phyloP scores from a whole-genome alignment of 2,113 vertebrate genomes.

The Phalacrocorax brasilianus region DNA sequence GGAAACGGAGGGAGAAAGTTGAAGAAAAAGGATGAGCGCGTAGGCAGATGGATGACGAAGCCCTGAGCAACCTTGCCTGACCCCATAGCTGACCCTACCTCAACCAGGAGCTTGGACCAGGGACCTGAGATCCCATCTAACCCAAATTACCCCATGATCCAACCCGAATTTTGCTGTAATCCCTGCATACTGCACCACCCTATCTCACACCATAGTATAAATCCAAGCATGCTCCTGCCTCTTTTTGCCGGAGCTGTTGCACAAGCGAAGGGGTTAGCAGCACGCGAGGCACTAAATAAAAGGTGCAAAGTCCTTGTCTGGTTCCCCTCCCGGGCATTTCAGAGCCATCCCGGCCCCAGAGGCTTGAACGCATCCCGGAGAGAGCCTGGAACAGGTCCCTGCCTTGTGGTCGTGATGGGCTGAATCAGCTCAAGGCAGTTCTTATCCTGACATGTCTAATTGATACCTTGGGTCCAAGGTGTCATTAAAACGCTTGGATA shows the following conservation, averaged over 20 bases:
- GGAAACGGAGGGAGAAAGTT: neutral
- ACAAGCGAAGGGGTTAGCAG: neutral
- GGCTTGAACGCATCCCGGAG: neutral
- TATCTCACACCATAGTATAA: neutral
- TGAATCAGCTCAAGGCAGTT: conserved; percentile 63
- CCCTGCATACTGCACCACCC: rapidly evolving
- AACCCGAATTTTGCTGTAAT: rapidly evolving
- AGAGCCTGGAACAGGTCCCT: neutral
- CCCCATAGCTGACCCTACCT: neutral
- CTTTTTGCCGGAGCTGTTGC: neutral
- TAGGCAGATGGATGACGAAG: neutral
- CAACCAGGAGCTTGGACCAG: neutral
- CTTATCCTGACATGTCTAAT: conserved; percentile 77
- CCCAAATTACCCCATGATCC: neutral
- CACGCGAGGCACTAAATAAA: neutral
- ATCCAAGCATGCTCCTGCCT: neutral
- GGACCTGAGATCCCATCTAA: neutral
- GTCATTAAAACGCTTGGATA: conserved; percentile 72
- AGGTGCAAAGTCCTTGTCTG: neutral
- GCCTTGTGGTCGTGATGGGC: conserved; percentile 40
- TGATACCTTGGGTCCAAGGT: conserved; percentile 72
- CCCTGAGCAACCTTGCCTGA: neutral
- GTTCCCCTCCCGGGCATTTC: neutral
- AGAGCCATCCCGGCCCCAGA: neutral
- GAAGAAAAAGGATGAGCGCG: neutral